Conservation (phyloP, 1,140 invertebrate species). For the Probaryconus sp. region DNA sequence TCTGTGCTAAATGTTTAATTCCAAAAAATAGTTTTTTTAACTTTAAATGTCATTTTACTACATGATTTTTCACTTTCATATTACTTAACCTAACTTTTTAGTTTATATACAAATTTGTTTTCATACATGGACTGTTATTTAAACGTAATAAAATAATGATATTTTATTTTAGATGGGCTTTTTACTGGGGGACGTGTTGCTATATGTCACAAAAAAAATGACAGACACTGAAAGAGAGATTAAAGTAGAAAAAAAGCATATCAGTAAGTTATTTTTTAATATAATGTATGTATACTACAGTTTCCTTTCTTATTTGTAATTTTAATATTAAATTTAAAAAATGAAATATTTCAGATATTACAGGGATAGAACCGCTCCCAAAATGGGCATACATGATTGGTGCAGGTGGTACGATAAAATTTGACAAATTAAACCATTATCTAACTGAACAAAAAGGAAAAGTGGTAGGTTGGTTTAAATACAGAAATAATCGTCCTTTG, state of each 20-base stretch:
- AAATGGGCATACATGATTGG: constrained; percentile 78
- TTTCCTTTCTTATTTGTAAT: background rate
- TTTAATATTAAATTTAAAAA: constrained; percentile 2
- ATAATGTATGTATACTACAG: too few species aligned
- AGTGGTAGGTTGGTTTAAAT: constrained; percentile 83
- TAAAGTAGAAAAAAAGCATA: constrained; percentile 79
- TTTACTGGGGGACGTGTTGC: constrained; percentile 80
- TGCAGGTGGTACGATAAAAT: constrained; percentile 79
- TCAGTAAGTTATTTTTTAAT: constrained; percentile 73
- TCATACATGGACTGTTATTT: background rate
- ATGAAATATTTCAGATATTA: constrained; percentile 75
- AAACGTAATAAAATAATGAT: constrained; percentile 7
- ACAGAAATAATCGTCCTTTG: constrained; percentile 77
- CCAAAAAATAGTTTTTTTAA: background rate
- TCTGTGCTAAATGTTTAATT: background rate
- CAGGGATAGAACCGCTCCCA: constrained; percentile 78
- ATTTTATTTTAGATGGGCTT: constrained; percentile 81
- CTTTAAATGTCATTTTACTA: background rate
- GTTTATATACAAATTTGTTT: background rate
- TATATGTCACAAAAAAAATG: constrained; percentile 81
- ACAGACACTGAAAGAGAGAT: constrained; percentile 82
- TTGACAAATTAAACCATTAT: constrained; percentile 77
- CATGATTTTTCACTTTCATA: constrained; percentile 9
- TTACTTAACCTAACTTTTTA: constrained; percentile 27
- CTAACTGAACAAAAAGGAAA: constrained; percentile 77